A percentile compares a stretch with the other conserved stretches of the same genome.
Evolutionary conservation across 1,140 invertebrate genomes (phyloP).

Genomic region (Drosophila parvula): DNA sequence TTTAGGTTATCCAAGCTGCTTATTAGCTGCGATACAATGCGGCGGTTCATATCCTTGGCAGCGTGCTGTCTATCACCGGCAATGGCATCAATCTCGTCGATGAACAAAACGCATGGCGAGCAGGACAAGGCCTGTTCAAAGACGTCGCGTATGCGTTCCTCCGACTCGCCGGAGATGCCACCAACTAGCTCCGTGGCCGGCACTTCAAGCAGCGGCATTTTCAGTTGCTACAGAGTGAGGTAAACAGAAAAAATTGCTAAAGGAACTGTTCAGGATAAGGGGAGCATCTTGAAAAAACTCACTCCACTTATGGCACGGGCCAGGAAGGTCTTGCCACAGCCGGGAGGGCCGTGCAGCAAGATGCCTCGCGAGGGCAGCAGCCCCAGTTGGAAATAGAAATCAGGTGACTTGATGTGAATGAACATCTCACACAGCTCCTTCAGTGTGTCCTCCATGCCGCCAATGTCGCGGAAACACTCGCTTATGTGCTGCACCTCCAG

Average conservation of each 20-base stretch:
- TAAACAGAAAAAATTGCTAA: background rate
- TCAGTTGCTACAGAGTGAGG: constrained; percentile 85
- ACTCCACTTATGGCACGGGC: constrained; percentile 97
- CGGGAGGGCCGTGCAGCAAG: constrained; percentile 85
- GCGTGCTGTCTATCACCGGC: constrained; percentile 93
- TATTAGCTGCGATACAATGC: constrained; percentile 96
- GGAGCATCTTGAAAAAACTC: constrained; percentile 71
- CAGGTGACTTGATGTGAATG: constrained; percentile 93
- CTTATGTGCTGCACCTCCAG: constrained; percentile 66
- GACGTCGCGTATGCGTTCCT: constrained; percentile 94
- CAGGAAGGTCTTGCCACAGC: constrained; percentile 86
- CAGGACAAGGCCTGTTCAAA: constrained; percentile 92
- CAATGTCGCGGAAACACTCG: constrained; percentile 88
- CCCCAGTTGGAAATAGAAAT: constrained; percentile 91
- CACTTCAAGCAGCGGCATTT: constrained; percentile 92
- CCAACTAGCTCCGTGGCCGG: constrained; percentile 95
- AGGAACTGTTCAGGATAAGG: background rate
- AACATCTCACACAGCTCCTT: constrained; percentile 92
- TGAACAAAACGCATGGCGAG: constrained; percentile 94
- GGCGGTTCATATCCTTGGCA: constrained; percentile 96
- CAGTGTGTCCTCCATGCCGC: constrained; percentile 89
- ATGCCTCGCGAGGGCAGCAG: constrained; percentile 91
- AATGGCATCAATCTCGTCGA: constrained; percentile 97
- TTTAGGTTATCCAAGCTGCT: constrained; percentile 93
- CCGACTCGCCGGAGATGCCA: constrained; percentile 98